These are phyloP conservation scores for Premnoplex brunnescens DNA, from an alignment of 2,797 vertebrate genomes.

Conservation along the genomic window DNA sequence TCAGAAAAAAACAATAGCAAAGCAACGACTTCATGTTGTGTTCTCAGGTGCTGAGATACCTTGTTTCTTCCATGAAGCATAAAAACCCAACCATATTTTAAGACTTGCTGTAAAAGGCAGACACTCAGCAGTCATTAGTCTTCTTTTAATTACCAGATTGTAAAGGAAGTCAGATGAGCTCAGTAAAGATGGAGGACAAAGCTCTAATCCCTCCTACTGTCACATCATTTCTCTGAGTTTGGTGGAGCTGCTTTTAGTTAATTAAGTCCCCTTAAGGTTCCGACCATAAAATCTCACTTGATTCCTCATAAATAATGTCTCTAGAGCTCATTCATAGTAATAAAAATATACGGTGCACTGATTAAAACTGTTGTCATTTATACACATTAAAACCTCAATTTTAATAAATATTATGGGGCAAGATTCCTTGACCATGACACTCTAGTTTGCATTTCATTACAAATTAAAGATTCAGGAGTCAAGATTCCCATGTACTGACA, in stretches of 20 bases:
- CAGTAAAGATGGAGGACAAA: not conserved
- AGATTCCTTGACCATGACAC: not conserved
- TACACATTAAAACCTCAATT: not conserved
- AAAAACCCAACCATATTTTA: not conserved
- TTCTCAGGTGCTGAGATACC: not conserved
- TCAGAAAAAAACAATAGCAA: accelerated
- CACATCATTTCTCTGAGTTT: not conserved
- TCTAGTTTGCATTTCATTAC: not conserved
- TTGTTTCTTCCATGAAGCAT: not conserved
- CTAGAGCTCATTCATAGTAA: not conserved
- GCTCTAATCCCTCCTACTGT: not conserved
- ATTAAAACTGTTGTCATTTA: not conserved
- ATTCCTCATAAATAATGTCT: constrained; percentile 13
- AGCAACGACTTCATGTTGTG: not conserved
- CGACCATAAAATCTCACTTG: not conserved
- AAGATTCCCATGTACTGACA: not conserved
- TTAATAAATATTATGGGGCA: not conserved
- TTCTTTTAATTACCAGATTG: not conserved
- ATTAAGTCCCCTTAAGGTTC: not conserved
- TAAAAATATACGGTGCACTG: not conserved
- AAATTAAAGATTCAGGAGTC: not conserved
- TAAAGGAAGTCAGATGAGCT: not conserved
- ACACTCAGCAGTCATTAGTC: not conserved
- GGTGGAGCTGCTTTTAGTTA: not conserved
- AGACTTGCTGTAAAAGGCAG: not conserved